phyloP scores from a whole-genome alignment of 1,140 invertebrate species.

The Dreissena polymorpha region DNA sequence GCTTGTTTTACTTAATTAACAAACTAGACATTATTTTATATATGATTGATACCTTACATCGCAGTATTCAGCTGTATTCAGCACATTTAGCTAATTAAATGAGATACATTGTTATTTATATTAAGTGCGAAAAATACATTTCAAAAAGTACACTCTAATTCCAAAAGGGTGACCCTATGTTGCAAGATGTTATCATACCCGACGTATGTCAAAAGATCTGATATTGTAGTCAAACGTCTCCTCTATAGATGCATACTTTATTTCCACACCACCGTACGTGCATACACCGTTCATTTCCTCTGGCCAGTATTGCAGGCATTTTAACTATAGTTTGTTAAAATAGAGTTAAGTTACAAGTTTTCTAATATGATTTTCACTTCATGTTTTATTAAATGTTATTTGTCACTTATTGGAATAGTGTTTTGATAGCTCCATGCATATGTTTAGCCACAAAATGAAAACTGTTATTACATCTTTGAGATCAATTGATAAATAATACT shows the following conservation, averaged over 20 bases:
- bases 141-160: no score
- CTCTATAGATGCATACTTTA: conserved; percentile 11
- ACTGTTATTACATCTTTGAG: no score
- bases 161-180: no score
- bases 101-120: neutral
- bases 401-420: no score
- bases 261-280: conserved; percentile 30
- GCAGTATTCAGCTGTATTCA: neutral
- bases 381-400: no score
- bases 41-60: neutral
- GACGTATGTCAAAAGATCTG: neutral
- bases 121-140: neutral
- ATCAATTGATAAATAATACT: no score
- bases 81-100: neutral
- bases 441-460: no score
- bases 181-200: neutral
- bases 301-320: conserved; percentile 89
- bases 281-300: conserved; percentile 13
- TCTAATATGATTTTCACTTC: no score
- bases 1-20: no score
- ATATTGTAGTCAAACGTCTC: conserved; percentile 32
- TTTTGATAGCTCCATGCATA: no score
- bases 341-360: no score
- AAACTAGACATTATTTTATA: neutral
- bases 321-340: conserved; percentile 87